Percentiles rank a stretch among this genome's conserved stretches.
Conservation (phyloP, 2,797 vertebrate genomes). For the Prunella strophiata region DNA sequence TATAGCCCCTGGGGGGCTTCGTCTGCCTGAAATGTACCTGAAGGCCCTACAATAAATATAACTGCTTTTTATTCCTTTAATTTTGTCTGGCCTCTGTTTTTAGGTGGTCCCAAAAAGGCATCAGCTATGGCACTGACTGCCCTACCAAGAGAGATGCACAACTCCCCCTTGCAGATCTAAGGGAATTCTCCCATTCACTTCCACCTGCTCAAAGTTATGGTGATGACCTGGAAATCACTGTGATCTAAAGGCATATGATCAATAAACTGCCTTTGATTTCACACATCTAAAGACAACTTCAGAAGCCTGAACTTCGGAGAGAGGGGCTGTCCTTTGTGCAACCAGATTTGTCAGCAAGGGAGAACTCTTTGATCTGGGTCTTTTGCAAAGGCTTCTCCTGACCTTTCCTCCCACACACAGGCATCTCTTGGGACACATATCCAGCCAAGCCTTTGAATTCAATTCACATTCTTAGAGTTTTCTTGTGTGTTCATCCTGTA, state of each 20-base stretch:
- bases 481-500: not conserved
- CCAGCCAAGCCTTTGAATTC: conserved; percentile 1
- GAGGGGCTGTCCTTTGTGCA: conserved; percentile 1
- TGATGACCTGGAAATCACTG: not conserved
- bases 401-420: not conserved
- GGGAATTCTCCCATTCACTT: not conserved
- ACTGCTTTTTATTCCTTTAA: not conserved
- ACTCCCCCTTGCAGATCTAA: not conserved
- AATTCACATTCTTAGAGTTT: not conserved
- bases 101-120: not conserved
- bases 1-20: not conserved
- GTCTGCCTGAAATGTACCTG: not conserved
- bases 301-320: conserved; percentile 23
- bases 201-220: not conserved
- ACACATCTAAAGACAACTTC: conserved; percentile 31
- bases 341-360: conserved; percentile 25
- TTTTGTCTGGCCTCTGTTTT: not conserved
- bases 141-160: accelerated
- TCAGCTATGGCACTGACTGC: not conserved
- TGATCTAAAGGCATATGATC: conserved; percentile 41
- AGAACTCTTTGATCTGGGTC: conserved; percentile 38
- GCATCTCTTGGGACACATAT: not conserved
- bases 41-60: not conserved
- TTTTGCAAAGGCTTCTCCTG: not conserved
- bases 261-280: conserved; percentile 44